A percentile compares a stretch with the other conserved stretches of the same genome.
These are phyloP conservation scores for Bombyx mandarina DNA, from an alignment of 1,140 invertebrate genomes.

Conservation along the genomic window DNA sequence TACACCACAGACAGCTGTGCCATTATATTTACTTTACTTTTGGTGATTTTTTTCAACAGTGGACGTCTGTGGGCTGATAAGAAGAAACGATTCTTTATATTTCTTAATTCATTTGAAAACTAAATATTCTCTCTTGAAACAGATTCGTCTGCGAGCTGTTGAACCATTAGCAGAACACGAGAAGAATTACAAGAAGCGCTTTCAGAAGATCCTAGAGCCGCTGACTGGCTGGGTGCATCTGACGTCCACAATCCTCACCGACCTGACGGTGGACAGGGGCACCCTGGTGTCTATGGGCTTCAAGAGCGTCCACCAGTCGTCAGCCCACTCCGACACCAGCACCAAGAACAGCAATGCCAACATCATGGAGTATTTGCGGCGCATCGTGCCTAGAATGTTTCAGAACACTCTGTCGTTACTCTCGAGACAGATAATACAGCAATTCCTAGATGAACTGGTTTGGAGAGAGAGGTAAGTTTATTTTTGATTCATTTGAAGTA, in stretches of 20 bases:
- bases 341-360: constrained; percentile 78
- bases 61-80: background rate
- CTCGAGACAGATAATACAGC: constrained; percentile 87
- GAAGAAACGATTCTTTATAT: too few species aligned
- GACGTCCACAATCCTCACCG: constrained; percentile 83
- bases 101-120: too few species aligned
- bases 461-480: constrained; percentile 73
- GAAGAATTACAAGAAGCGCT: constrained; percentile 82
- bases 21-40: too few species aligned
- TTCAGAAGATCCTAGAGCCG: constrained; percentile 85
- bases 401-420: constrained; percentile 88
- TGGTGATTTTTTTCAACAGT: too few species aligned
- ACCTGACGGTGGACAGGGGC: constrained; percentile 85
- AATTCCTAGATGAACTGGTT: constrained; percentile 90
- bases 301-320: constrained; percentile 78
- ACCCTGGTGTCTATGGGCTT: constrained; percentile 84
- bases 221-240: constrained; percentile 83
- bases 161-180: constrained; percentile 84
- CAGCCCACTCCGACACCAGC: constrained; percentile 73
- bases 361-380: constrained; percentile 89
- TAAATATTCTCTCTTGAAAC: background rate
- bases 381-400: constrained; percentile 91
- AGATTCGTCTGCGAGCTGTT: constrained; percentile 83
- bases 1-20: too few species aligned
- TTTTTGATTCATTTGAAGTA: background rate